Evolutionary conservation across 2,888 invertebrate species (phyloP).

Genomic region (Drosophila buzzatii): DNA sequence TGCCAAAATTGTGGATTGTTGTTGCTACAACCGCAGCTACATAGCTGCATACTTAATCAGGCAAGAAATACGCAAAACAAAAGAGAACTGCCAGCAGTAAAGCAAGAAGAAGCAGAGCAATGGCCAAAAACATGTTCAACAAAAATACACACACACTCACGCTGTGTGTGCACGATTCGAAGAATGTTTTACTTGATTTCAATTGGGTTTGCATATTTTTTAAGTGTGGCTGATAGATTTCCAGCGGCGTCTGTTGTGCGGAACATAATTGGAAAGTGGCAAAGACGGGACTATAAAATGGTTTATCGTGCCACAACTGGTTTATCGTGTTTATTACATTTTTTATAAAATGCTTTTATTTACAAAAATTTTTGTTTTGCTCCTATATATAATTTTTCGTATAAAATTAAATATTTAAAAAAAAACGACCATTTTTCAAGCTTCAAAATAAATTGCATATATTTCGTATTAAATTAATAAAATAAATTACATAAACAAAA

Average conservation of each 20-base stretch:
- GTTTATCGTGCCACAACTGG: too few species aligned
- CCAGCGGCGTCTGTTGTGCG: neutral
- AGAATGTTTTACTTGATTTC: constrained; percentile 20
- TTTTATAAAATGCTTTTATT: too few species aligned
- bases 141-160: neutral
- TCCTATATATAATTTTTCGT: too few species aligned
- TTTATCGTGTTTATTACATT: too few species aligned
- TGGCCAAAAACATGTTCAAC: neutral
- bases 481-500: too few species aligned
- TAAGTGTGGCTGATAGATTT: neutral
- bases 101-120: neutral
- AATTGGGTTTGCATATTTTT: constrained; percentile 11
- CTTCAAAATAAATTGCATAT: too few species aligned
- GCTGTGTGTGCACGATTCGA: neutral
- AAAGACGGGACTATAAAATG: too few species aligned
- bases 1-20: constrained; percentile 10
- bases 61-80: neutral
- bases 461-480: too few species aligned
- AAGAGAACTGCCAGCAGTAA: neutral
- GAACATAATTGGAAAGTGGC: neutral
- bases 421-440: too few species aligned
- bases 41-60: constrained; percentile 1
- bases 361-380: too few species aligned
- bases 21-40: constrained; percentile 23
- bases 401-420: too few species aligned